These are phyloP conservation scores for Hypothenemus hampei DNA, from an alignment of 1,140 invertebrate species.

Conservation along the genomic window DNA sequence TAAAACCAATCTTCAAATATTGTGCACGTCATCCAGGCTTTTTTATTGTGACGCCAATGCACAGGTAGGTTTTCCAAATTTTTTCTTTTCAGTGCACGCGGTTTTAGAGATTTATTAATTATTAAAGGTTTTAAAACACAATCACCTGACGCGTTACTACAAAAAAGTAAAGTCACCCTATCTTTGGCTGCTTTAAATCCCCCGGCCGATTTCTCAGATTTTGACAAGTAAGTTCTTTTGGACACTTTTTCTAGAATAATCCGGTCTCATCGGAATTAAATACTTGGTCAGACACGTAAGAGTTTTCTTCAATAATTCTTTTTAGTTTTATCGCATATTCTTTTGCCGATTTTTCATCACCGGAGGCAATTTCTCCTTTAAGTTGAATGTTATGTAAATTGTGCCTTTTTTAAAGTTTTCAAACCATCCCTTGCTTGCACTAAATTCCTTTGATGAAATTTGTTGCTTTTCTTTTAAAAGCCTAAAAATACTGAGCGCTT, in stretches of 20 bases:
- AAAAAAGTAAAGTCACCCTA: slow-evolving; percentile 40
- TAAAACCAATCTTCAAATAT: slow-evolving; percentile 42
- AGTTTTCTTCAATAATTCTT: not conserved
- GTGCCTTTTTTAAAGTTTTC: not conserved
- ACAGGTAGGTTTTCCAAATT: slow-evolving; percentile 42
- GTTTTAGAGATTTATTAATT: slow-evolving; percentile 45
- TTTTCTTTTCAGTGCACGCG: slow-evolving; percentile 44
- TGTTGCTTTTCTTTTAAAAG: not conserved
- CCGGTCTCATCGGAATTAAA: not conserved
- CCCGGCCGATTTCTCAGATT: slow-evolving; percentile 36
- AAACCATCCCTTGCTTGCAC: not conserved
- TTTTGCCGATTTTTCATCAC: no score
- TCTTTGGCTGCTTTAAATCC: slow-evolving; percentile 45
- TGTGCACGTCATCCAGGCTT: slow-evolving; percentile 40
- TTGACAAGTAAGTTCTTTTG: slow-evolving; percentile 32
- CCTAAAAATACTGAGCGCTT: not conserved
- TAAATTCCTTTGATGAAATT: not conserved
- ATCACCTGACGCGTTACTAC: slow-evolving; percentile 45
- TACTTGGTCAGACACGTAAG: not conserved
- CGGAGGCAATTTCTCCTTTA: not conserved
- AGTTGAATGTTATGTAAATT: not conserved
- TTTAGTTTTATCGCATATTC: not conserved
- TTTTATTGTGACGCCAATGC: slow-evolving; percentile 26
- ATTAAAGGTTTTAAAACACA: slow-evolving; percentile 46
- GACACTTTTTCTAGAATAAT: slow-evolving; percentile 40